Conservation (phyloP, 2,888 invertebrate genomes). For the Amitus sp. region DNA sequence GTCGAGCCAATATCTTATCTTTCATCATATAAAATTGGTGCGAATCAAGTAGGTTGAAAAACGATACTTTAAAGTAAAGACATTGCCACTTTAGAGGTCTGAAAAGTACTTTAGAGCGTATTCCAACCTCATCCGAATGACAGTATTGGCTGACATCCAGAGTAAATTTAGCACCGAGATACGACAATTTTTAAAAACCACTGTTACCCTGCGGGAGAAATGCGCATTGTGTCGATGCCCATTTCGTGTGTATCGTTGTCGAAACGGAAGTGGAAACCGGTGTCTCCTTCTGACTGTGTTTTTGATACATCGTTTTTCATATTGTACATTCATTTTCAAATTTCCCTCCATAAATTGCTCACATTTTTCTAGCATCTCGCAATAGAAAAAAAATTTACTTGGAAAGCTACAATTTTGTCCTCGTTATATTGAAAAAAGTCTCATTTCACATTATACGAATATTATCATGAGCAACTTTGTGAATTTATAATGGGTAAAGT, state of each 20-base stretch:
- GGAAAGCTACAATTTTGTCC: too few relatives aligned
- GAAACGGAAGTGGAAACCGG: conserved; percentile 22
- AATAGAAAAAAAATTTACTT: too few relatives aligned
- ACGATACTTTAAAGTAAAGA: conserved; percentile 2
- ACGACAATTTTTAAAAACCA: conserved; percentile 20
- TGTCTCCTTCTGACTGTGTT: conserved; percentile 16
- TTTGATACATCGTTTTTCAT: not conserved
- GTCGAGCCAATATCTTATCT: too few relatives aligned
- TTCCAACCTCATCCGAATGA: conserved; percentile 31
- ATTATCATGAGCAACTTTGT: too few relatives aligned
- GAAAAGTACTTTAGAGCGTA: conserved; percentile 13
- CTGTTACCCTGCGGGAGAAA: conserved; percentile 1
- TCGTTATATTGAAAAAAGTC: too few relatives aligned
- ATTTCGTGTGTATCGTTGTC: conserved; percentile 13
- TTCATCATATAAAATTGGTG: not conserved
- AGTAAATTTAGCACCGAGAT: conserved; percentile 31
- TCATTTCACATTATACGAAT: too few relatives aligned
- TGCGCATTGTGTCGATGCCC: conserved; percentile 2
- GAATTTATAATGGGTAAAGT: too few relatives aligned
- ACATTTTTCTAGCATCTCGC: too few relatives aligned
- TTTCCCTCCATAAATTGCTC: conserved; percentile 1
- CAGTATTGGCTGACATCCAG: conserved; percentile 29
- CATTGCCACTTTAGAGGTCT: conserved; percentile 9
- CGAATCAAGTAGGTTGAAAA: conserved; percentile 1
- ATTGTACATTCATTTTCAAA: not conserved